Conservation (phyloP, 2,797 vertebrate genomes). For the Parambassis ranga region DNA sequence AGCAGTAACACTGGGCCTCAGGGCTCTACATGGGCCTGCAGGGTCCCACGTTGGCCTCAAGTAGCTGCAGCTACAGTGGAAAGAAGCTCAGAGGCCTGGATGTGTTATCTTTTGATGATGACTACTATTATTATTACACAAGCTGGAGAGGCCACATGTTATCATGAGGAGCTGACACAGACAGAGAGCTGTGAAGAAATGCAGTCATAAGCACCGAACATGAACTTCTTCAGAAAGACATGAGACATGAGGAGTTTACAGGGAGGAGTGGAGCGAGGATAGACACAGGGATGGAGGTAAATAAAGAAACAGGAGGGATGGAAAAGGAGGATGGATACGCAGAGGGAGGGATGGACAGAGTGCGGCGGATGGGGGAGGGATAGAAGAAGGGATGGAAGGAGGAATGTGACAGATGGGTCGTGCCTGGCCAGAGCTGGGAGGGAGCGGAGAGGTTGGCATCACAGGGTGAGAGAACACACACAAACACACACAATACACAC, state of each 20-base stretch:
- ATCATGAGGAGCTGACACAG: slow-evolving; percentile 13
- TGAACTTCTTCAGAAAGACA: slow-evolving; percentile 15
- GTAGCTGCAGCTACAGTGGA: slow-evolving; percentile 43
- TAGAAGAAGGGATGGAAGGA: slow-evolving; percentile 72
- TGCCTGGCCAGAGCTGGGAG: slow-evolving; percentile 80
- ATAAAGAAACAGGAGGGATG: slow-evolving; percentile 57
- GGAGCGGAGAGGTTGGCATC: slow-evolving; percentile 82
- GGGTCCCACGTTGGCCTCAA: slow-evolving; percentile 58
- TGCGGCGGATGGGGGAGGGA: slow-evolving; percentile 55
- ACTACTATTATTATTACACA: slow-evolving; percentile 59
- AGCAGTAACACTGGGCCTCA: slow-evolving; percentile 69
- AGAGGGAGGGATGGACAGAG: slow-evolving; percentile 66
- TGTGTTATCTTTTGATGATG: slow-evolving; percentile 60
- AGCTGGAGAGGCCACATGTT: slow-evolving; percentile 68
- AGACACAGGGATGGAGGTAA: slow-evolving; percentile 43
- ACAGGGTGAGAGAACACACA: slow-evolving; percentile 76
- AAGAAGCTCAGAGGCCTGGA: slow-evolving; percentile 54
- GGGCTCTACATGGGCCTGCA: slow-evolving; percentile 70
- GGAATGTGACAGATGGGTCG: slow-evolving; percentile 79
- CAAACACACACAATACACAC: slow-evolving; percentile 54
- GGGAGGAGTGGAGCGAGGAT: neutral
- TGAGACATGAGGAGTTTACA: neutral
- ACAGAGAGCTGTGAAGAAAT: neutral
- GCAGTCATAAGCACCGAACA: neutral
- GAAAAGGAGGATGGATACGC: slow-evolving; percentile 55